Evolutionary conservation across 2,888 invertebrate genomes (phyloP).

Genomic region (Tachystola acroxantha): DNA sequence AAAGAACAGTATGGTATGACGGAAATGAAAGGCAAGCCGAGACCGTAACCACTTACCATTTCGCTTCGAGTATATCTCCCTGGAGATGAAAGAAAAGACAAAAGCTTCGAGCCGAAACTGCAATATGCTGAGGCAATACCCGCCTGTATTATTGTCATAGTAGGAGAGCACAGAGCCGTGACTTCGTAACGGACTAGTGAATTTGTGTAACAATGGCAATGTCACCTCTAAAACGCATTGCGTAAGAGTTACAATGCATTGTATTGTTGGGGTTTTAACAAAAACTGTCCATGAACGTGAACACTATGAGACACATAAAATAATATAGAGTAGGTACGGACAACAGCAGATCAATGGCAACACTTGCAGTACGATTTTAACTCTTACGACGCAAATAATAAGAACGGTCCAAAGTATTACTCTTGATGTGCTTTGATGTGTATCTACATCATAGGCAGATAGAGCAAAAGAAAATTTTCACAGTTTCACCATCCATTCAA

Average conservation of each 20-base stretch:
- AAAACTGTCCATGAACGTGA: neutral
- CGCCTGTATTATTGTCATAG: conserved; percentile 11
- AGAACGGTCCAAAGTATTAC: too few species aligned
- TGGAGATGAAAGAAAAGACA: conserved; percentile 1
- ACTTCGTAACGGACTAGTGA: conserved; percentile 39
- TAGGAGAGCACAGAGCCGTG: conserved; percentile 35
- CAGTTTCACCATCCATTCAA: too few species aligned
- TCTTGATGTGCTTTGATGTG: too few species aligned
- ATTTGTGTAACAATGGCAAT: conserved; percentile 18
- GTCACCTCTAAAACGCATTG: conserved; percentile 18
- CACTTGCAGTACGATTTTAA: too few species aligned
- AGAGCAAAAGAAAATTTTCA: too few species aligned
- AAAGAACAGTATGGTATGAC: too few species aligned
- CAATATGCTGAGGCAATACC: conserved; percentile 7
- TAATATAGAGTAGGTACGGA: too few species aligned
- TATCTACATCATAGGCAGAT: too few species aligned
- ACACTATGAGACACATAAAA: neutral
- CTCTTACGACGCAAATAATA: too few species aligned
- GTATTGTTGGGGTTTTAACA: neutral
- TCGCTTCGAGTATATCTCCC: too few species aligned
- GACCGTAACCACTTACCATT: neutral
- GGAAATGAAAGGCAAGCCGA: neutral
- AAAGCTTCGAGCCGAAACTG: conserved; percentile 5
- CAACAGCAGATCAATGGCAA: too few species aligned
- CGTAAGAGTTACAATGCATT: conserved; percentile 11